Evolutionary conservation across 1,140 invertebrate genomes (phyloP).

Genomic region (Pomacea maculata): DNA sequence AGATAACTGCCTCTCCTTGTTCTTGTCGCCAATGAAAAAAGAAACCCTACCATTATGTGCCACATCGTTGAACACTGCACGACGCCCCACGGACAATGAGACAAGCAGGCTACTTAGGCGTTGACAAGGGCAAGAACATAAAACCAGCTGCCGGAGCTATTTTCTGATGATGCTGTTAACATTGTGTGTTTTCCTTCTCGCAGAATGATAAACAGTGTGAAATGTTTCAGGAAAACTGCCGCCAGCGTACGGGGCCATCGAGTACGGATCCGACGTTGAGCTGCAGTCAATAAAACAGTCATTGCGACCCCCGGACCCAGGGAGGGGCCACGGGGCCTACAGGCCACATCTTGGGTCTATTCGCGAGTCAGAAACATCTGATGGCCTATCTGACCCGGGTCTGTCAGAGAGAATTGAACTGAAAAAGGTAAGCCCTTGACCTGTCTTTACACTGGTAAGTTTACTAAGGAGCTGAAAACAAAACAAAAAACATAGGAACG

Average conservation of each 20-base stretch:
- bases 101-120: too few relatives aligned
- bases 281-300: constrained; percentile 15
- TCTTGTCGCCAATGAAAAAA: too few relatives aligned
- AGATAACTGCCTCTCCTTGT: too few relatives aligned
- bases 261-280: constrained; percentile 10
- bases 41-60: too few relatives aligned
- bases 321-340: constrained; percentile 2
- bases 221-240: background rate
- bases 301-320: background rate
- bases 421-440: constrained; percentile 35
- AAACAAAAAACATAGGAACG: background rate
- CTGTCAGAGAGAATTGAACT: constrained; percentile 40
- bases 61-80: too few relatives aligned
- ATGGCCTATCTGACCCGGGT: constrained; percentile 45
- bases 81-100: too few relatives aligned
- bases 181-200: too few relatives aligned
- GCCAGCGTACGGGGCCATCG: constrained; percentile 18
- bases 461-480: background rate
- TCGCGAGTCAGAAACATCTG: constrained; percentile 41
- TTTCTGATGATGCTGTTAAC: too few relatives aligned
- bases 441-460: background rate
- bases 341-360: constrained; percentile 32
- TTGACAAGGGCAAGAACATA: too few relatives aligned
- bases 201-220: background rate
- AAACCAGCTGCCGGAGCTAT: too few relatives aligned